These are phyloP conservation scores for Orchestia grillus DNA, from an alignment of 1,140 invertebrate species.

Conservation along the genomic window DNA sequence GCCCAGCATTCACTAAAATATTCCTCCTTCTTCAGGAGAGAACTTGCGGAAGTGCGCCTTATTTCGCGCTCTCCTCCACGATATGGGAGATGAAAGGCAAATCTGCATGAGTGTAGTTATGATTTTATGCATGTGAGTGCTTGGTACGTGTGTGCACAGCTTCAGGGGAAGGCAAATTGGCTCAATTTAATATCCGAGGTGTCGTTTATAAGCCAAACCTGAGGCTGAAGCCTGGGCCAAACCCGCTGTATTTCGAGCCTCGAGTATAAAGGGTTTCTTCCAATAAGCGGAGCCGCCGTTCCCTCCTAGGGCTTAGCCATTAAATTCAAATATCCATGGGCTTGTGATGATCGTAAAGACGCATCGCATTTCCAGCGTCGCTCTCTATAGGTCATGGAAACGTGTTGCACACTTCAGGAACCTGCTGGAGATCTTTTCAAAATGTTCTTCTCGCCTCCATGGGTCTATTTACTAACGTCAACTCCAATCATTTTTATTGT, in stretches of 20 bases:
- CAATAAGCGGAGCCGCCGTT: not conserved
- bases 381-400: not conserved
- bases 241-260: conserved; percentile 16
- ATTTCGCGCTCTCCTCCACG: not conserved
- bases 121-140: conserved; percentile 46
- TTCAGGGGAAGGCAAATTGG: conserved; percentile 34
- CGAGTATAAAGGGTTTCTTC: conserved; percentile 44
- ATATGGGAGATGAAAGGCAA: conserved; percentile 43
- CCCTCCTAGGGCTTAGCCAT: not conserved
- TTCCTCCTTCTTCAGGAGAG: not conserved
- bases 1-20: not conserved
- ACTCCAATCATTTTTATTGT: too few relatives aligned
- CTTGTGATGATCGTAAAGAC: not conserved
- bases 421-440: not conserved
- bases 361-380: not conserved
- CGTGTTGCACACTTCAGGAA: not conserved
- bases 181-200: conserved; percentile 42
- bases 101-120: conserved; percentile 40
- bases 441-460: too few relatives aligned
- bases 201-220: conserved; percentile 18
- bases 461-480: too few relatives aligned
- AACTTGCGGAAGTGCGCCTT: not conserved
- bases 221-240: not conserved
- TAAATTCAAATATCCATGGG: not conserved
- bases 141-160: conserved; percentile 6